Evolutionary conservation across 2,888 invertebrate species (phyloP), one percentile per base, ranked within the genome.

Genomic region (Scaptodrosophila latifasciaeformis): DNA sequence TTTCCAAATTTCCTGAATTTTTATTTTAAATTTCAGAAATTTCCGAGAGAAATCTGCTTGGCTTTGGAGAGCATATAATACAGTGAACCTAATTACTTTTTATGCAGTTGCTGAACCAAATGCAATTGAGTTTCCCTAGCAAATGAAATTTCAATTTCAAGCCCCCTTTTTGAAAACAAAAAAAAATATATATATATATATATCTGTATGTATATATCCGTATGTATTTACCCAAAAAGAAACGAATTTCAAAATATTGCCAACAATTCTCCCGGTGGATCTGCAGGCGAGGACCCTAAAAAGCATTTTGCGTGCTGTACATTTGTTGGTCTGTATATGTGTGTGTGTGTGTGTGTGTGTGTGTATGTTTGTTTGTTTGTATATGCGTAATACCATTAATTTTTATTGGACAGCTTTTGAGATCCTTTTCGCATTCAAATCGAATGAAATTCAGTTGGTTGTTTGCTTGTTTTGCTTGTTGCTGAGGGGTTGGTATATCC

Each of bases 331-430:
- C 10, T 31, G 1, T 18, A 15, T 18, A 17, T 18, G 17, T 37
- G 15, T 15, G 15, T 37, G 17, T 37, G 17, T 18, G 13, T 37
- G 37, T 37, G 18, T 37, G 37, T 15, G 18, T 37, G 37, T 10
- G 37, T 37, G 27, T 27, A 27, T 27, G 24, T 69, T 61, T 64
- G 67, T 59, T 70, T 61, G 65, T 61, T 10, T 67, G 77, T 61
- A 62, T 67, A 62, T 82, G 77, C 72, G 75, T 71, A 65, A 63
- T 65, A 69, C 74, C 84, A 71, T 84, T 81, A 84, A 83, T 83
- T 83, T 84, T 84, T 83, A 84, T 84, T 78, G 64, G 68, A 59
- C 54, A 81, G 80, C 82, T 82, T 74, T 82, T 74, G 80, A 74
- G 79, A 72, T 69, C 71, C 78, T 65, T 59, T 61, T 67, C 62